phyloP scores from a whole-genome alignment of 2,113 vertebrate species.

The Leptobrachium leishanense region DNA sequence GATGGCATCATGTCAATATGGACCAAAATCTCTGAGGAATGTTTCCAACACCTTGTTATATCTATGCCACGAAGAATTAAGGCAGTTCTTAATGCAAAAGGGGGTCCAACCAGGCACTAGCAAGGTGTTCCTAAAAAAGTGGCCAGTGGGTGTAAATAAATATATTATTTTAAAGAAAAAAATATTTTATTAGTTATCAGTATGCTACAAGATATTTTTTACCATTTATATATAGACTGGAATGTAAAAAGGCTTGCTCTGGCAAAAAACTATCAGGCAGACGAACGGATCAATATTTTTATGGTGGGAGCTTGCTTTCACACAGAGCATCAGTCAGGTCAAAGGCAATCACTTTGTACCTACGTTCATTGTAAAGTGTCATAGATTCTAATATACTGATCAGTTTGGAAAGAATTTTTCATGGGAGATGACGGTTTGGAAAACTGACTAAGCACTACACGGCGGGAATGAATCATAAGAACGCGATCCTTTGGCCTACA shows the following conservation, averaged over 20 bases:
- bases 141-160: no score
- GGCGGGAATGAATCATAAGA: neutral
- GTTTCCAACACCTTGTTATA: no score
- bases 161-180: no score
- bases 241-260: slow-evolving; percentile 1
- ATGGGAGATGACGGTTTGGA: neutral
- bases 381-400: slow-evolving; percentile 10
- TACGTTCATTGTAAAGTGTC: neutral
- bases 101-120: no score
- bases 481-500: neutral
- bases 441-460: slow-evolving; percentile 3
- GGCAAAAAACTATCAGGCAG: neutral
- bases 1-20: no score
- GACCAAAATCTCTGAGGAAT: no score
- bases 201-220: no score
- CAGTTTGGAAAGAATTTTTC: neutral
- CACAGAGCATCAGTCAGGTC: slow-evolving; percentile 2
- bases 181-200: no score
- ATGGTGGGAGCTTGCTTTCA: neutral
- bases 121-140: no score
- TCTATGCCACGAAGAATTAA: no score
- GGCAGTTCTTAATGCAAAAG: no score
- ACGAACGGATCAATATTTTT: neutral
- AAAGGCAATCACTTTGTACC: slow-evolving; percentile 7
- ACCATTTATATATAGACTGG: neutral